Evolutionary conservation across 2,797 vertebrate species (phyloP), one percentile per base, ranked within the genome.

Genomic region (Pangasius sanitwongsei): DNA sequence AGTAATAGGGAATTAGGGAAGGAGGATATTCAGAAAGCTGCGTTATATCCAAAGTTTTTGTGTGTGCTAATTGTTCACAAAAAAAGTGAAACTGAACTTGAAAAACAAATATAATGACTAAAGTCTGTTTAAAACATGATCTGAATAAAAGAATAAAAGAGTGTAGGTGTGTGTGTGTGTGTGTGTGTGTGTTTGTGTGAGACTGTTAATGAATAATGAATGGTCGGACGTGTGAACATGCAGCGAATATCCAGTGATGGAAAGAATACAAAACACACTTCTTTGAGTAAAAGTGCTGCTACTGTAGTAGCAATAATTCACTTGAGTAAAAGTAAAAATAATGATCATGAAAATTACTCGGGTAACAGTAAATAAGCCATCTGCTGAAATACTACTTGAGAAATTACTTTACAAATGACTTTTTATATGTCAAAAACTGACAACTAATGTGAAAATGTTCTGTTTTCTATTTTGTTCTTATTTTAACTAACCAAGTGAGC

Each of bases 201-300:
- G 74, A 34, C 50, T 80, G 77, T 55, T 18, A 31, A 57, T 83
- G 59, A 83, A 63, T 63, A 63, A 83, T 83, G 23, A 37, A 83
- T 63, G 28, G 55, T 2, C 6, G 48, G 48, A 31, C 3, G 34
- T 28, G 55, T 57, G n/a, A 80, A 16, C 6, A 0, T 80, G 53
- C 78, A 12, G 16, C 7, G 53, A 81, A 57, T 82, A 41, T 37
- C 55, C 55, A 41, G 31, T 61, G 55, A 61, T 61, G 78, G 11
- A 81, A 34, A 59, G 53, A 81, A 81, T 23, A 57, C 78, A 81
- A 59, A 81, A 37, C 75, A 53, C 31, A 41, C 34, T 82, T 5
- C 4, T 37, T 25, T 34, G 18, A 34, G 31, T 37, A 37, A 59
- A 37, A 59, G 55, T 59, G 18, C 18, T 57, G 77, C n/a, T 34